Evolutionary conservation across 2,113 vertebrate species (phyloP).

Genomic region (Hyperopisus bebe): DNA sequence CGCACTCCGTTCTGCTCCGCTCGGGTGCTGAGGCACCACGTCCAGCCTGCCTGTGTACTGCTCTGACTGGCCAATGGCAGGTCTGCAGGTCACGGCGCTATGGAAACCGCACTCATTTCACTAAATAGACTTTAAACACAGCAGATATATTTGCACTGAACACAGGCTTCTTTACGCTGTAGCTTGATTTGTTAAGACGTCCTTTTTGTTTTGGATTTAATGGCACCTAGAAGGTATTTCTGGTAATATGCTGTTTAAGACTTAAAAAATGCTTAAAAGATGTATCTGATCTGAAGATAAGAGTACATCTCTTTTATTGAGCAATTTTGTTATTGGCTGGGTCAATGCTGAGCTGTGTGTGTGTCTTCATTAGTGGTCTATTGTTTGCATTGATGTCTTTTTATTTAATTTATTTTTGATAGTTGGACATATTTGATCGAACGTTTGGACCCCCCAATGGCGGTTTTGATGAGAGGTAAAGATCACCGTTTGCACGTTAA

Average conservation of each 20-base stretch:
- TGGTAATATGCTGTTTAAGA: background rate
- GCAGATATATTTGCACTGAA: background rate
- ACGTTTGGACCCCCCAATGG: slow-evolving; percentile 82
- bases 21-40: background rate
- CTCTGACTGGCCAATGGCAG: background rate
- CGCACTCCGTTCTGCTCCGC: background rate
- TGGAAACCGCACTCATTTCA: background rate
- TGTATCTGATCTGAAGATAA: background rate
- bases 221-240: background rate
- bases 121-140: background rate
- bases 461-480: slow-evolving; percentile 79
- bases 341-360: background rate
- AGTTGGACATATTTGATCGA: slow-evolving; percentile 83
- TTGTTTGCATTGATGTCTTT: background rate
- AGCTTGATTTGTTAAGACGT: background rate
- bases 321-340: background rate
- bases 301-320: background rate
- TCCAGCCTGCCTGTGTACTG: background rate
- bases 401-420: slow-evolving; percentile 34
- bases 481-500: fast-evolving
- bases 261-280: background rate
- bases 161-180: background rate
- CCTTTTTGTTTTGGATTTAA: background rate
- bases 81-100: background rate
- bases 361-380: background rate